phyloP scores from a whole-genome alignment of 1,140 invertebrate species.

The Tetraneura akinire region DNA sequence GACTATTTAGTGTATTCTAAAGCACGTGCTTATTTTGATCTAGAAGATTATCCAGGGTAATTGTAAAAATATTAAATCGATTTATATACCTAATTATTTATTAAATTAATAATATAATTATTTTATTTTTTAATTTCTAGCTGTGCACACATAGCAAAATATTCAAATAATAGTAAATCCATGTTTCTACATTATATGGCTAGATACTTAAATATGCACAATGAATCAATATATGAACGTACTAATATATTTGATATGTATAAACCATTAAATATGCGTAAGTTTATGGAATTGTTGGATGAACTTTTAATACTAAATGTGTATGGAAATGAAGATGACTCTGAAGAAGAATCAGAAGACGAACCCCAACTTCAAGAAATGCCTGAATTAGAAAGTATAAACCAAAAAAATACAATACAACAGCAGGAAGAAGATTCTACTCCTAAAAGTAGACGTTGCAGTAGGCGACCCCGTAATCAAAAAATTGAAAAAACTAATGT shows the following conservation, averaged over 20 bases:
- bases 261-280: slow-evolving; percentile 30
- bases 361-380: neutral
- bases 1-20: slow-evolving; percentile 42
- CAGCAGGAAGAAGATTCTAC: slow-evolving; percentile 8
- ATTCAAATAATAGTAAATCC: slow-evolving; percentile 38
- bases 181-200: slow-evolving; percentile 51
- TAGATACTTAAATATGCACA: slow-evolving; percentile 35
- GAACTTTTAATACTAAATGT: slow-evolving; percentile 46
- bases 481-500: slow-evolving; percentile 16
- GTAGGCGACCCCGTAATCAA: slow-evolving; percentile 20
- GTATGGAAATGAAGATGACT: slow-evolving; percentile 35
- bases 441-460: slow-evolving; percentile 26
- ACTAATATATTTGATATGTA: slow-evolving; percentile 13
- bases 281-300: slow-evolving; percentile 27
- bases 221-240: slow-evolving; percentile 41
- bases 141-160: slow-evolving; percentile 37
- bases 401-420: neutral
- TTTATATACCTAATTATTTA: neutral
- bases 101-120: slow-evolving; percentile 20
- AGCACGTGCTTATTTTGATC: slow-evolving; percentile 39
- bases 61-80: neutral
- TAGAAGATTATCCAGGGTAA: slow-evolving; percentile 40
- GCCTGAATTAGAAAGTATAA: neutral
- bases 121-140: slow-evolving; percentile 5
- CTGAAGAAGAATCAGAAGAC: slow-evolving; percentile 23